These are phyloP conservation scores for Campoplex nolae DNA, from an alignment of 2,888 invertebrate genomes.

Conservation along the genomic window DNA sequence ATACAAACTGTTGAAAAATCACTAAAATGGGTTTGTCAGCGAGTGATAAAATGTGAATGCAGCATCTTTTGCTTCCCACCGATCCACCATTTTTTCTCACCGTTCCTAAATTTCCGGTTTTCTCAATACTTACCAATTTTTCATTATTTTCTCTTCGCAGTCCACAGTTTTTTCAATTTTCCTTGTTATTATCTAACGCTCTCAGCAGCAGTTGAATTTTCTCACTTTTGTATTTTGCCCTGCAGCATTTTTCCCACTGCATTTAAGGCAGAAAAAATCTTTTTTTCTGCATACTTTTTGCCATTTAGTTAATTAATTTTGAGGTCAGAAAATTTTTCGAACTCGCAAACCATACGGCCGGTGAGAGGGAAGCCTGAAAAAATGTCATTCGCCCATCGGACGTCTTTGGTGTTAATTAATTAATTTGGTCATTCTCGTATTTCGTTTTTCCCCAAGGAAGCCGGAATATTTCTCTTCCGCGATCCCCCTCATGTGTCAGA, in stretches of 20 bases:
- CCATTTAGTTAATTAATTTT: background rate
- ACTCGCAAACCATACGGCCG: background rate
- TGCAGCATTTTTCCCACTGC: too few relatives aligned
- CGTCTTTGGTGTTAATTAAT: conserved; percentile 10
- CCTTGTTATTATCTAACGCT: background rate
- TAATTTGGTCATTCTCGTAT: conserved; percentile 9
- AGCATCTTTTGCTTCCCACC: background rate
- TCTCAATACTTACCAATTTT: background rate
- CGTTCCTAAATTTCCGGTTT: background rate
- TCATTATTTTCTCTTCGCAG: background rate
- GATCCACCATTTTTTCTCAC: background rate
- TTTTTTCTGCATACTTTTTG: background rate
- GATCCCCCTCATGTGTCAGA: background rate
- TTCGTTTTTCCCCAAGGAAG: conserved; percentile 21
- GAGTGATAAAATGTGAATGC: background rate
- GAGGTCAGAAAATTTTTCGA: background rate
- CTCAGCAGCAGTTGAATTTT: background rate
- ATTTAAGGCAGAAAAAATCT: too few relatives aligned
- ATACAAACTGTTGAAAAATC: background rate
- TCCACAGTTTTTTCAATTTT: background rate
- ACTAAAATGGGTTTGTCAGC: too few relatives aligned
- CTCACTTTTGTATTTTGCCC: too few relatives aligned
- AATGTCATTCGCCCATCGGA: background rate
- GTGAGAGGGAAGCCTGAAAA: background rate
- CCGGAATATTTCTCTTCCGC: background rate